Base-by-base conservation (phyloP, 2,797 vertebrate species). In the Lemur catta region DNA sequence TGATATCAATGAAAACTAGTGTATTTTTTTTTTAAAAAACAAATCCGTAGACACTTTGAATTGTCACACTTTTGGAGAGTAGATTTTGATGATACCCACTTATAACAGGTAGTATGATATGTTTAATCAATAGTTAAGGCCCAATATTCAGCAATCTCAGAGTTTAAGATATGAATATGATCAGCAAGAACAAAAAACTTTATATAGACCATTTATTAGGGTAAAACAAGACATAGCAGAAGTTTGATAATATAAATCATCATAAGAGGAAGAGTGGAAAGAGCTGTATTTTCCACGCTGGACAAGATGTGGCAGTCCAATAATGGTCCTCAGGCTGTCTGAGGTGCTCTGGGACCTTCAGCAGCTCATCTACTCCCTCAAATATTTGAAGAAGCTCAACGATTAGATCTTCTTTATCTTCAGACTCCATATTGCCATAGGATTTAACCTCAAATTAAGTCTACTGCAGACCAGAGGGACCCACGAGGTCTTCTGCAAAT, bases 301-400 rank as follows among this genome's bases (percentile, higher is more conserved):
- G 18, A 41, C 41, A 84, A 80, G 69, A 89, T 2, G 38, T 14
- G 12, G 22, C 78, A 48, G 30, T 46, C 65, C 63, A 28, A 6
- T 48, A 52, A 28, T 28, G n/a, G 48, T 67, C 43, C 13, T 52
- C 33, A 84, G 6, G 30, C 30, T 50, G 30, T 20, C 7, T 11
- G 17, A 35, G 22, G 17, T 41, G 78, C 85, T 41, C n/a, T 48
- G 89, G 38, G 61, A 67, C 24, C 48, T 52, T 75, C 1, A 46
- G 7, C 57, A 14, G 9, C 41, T 84, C 76, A 82, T 24, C 5
- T 4, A 48, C 12, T 74, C 8, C 22, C 46, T 94, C 69, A 95
- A 89, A 97, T 95, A 92, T 92, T 94, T 96, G 95, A 79, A 95
- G 59, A 92, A 92, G 63, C 38, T 97, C 79, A 89, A 74, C 86